Base-by-base conservation (phyloP, 2,888 invertebrate species). In the Ennomos erosarius region DNA sequence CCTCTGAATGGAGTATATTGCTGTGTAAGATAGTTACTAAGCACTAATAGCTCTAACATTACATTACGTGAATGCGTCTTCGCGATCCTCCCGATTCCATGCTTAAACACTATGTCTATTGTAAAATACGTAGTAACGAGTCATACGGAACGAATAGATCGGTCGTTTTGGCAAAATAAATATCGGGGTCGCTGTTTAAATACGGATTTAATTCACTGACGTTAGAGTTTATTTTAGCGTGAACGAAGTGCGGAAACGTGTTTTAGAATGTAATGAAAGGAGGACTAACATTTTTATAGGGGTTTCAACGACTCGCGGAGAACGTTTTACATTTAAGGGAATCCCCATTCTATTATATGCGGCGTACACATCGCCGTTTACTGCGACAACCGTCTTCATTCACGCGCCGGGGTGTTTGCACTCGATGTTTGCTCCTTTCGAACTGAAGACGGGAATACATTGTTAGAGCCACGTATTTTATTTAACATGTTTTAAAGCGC, bases 201-300 rank as follows among this genome's bases (percentile, higher is more conserved):
- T 75, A 53, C 75, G 65, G 52, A 65, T 67, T 63, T 56, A 76
- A 75, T 58, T 12, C 44, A 34, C 36, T 36, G 0, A 48, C 4
- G 35, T 47, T 75, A 83, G 57, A 69, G 84, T 74, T 54, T 65
- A 70, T 61, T 78, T 78, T 83, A 45, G 71, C 59, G 36, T 68
- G 74, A 56, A 49, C 43, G 26, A 36, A 37, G 42, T 47, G 63
- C 60, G 69, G 75, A 76, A 75, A 79, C 75, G 79, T 75, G 81
- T 77, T 78, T 81, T 78, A 74, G 82, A 86, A 85, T 84, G 88
- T 88, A 89, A 89, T 89, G 90, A 88, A 89, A 90, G 82, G 84
- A 79, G 84, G 87, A 82, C 86, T 88, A 88, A 90, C 89, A 88
- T 90, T 90, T 90, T 90, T 90, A 90, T 90, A 87, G 90, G 83